Base-by-base conservation (phyloP, 1,140 invertebrate species). In the Coenobita brevimanus region DNA sequence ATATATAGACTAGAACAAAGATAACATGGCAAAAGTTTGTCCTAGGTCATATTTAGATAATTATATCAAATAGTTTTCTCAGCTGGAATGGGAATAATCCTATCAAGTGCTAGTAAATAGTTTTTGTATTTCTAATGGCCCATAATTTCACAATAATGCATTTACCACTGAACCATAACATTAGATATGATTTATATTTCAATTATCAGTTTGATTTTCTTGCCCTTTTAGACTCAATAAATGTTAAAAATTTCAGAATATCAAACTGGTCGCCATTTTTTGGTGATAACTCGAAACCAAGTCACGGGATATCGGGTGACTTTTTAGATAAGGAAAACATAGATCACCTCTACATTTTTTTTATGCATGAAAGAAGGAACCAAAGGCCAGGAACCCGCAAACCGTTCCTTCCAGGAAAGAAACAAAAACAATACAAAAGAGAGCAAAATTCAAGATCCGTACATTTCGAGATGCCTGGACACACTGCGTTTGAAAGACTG, bases 81-180 rank as follows among this genome's bases (percentile, higher is more conserved):
- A n/a, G n/a, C n/a, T n/a, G n/a, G n/a, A n/a, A n/a, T n/a, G n/a
- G n/a, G n/a, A n/a, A n/a, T n/a, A n/a, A n/a, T n/a, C n/a, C n/a
- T n/a, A n/a, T n/a, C n/a, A n/a, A n/a, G n/a, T n/a, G n/a, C n/a
- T n/a, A n/a, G n/a, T n/a, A n/a, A n/a, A n/a, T n/a, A n/a, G n/a
- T n/a, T n/a, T n/a, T n/a, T n/a, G n/a, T n/a, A n/a, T n/a, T n/a
- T n/a, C n/a, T n/a, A n/a, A 76, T 30, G 15, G 73, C 73, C 30
- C 73, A 43, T 76, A 76, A 76, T 76, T 76, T 76, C 73, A 76
- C 73, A 76, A 10, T 76, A 24, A 76, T 76, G 73, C 73, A 76
- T 76, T 43, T 38, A 76, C 6, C 36, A 76, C 73, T 76, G 73
- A 43, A 76, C 73, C 27, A 76, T 38, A 33, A 10, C 10, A 76